These are phyloP conservation scores for Limnephilus lunatus DNA, from an alignment of 2,888 invertebrate species.

Conservation along the genomic window DNA sequence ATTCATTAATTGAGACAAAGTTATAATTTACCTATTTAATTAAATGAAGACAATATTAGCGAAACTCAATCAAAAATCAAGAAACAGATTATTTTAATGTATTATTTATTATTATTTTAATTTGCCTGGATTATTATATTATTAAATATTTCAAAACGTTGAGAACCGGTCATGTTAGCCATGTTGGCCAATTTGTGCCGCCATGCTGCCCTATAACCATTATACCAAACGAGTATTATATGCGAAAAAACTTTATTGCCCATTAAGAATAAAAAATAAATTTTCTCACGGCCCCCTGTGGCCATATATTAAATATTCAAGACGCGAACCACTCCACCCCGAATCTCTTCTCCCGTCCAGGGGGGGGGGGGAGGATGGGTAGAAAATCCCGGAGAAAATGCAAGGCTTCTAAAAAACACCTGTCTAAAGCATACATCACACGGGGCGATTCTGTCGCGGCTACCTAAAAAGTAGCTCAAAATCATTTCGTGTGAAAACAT, in stretches of 20 bases:
- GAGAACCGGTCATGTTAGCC: not conserved
- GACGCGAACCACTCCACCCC: conserved; percentile 49
- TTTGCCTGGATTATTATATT: not conserved
- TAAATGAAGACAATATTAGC: no score
- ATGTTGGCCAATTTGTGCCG: conserved; percentile 22
- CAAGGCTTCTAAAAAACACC: conserved; percentile 49
- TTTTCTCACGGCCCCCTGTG: conserved; percentile 59
- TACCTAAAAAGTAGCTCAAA: no score
- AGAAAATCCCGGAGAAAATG: conserved; percentile 44
- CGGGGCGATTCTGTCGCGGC: no score
- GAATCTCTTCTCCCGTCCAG: not conserved
- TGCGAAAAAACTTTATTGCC: conserved; percentile 62
- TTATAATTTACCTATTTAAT: no score
- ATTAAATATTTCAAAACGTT: not conserved
- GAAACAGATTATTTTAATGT: no score
- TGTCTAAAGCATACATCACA: conserved; percentile 45
- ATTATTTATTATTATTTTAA: no score
- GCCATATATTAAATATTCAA: conserved; percentile 64
- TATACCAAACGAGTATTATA: conserved; percentile 59
- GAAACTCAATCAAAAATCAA: no score
- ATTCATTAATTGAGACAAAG: no score
- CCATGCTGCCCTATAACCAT: conserved; percentile 41
- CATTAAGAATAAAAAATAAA: conserved; percentile 62
- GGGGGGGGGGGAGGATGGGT: not conserved
- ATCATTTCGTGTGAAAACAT: no score